Evolutionary conservation across 2,888 invertebrate species (phyloP), one percentile per base, ranked within the genome.

Genomic region (Spisula subtruncata): DNA sequence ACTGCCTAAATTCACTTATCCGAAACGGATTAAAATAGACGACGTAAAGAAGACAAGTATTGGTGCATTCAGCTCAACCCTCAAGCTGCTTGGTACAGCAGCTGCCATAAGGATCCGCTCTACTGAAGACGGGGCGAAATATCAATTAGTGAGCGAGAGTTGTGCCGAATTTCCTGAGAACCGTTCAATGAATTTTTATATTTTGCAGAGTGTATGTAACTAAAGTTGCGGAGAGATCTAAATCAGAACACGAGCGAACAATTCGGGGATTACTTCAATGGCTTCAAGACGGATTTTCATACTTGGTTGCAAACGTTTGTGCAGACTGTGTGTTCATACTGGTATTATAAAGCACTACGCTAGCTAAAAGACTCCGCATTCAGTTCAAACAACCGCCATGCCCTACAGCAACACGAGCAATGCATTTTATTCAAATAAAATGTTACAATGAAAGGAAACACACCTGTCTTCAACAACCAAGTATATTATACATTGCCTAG

Each of bases 121-220:
- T 29, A 84, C 32, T 75, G 48, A 29, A 75, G 75, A 84, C 48
- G 51, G 75, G 75, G 84, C 75, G 84, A 84, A 75, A 48, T 84
- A 84, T 84, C 84, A 84, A 84, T 84, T 84, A 84, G 84, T 29
- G 75, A 75, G 75, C 51, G 84, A 84, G 75, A 51, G 75, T 46
- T 51, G 46, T 25, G 71, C 48, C 41, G 75, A 51, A n/a, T 84
- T 75, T 25, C 71, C 48, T 18, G 14, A 71, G 25, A 75, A 75
- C 75, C 75, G 18, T 32, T 25, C 25, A 25, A 25, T 66, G 25
- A 6, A n/a, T 71, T 71, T 71, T 75, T 32, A 75, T 75, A 75
- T 75, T 75, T 75, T 75, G 35, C 75, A 75, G 35, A 75, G 25
- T 75, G 35, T 35, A 35, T 16, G 75, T 75, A 75, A 32, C 75